These are phyloP conservation scores for Popillia japonica DNA, from an alignment of 1,140 invertebrate genomes.

Conservation along the genomic window DNA sequence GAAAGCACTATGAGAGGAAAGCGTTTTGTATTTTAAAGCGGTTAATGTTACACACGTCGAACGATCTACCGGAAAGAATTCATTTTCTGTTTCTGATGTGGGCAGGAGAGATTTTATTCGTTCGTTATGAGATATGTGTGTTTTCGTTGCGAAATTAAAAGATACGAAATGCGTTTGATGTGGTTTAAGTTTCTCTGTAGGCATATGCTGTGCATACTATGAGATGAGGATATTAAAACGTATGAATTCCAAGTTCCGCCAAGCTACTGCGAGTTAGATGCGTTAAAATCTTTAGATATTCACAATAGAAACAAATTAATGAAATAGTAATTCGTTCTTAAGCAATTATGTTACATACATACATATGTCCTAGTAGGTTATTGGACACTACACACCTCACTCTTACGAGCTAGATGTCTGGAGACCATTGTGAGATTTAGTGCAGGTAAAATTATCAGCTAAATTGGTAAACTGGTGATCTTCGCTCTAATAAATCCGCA, in stretches of 20 bases:
- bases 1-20: neutral
- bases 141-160: neutral
- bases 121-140: neutral
- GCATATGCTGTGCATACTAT: neutral
- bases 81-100: neutral
- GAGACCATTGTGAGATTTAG: neutral
- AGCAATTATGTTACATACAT: too few relatives aligned
- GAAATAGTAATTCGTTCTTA: too few relatives aligned
- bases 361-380: too few relatives aligned
- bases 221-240: neutral
- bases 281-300: too few relatives aligned
- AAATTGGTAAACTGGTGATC: slow-evolving; percentile 4
- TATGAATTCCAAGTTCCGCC: too few relatives aligned
- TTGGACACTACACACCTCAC: too few relatives aligned
- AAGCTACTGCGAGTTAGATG: too few relatives aligned
- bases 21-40: neutral
- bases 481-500: neutral
- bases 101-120: neutral
- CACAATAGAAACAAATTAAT: too few relatives aligned
- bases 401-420: too few relatives aligned
- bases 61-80: neutral
- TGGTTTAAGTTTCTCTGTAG: neutral
- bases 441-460: neutral
- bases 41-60: slow-evolving; percentile 10
- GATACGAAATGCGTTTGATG: slow-evolving; percentile 2